These are phyloP conservation scores for Neodiprion fabricii DNA, from an alignment of 1,140 invertebrate genomes.

Conservation along the genomic window DNA sequence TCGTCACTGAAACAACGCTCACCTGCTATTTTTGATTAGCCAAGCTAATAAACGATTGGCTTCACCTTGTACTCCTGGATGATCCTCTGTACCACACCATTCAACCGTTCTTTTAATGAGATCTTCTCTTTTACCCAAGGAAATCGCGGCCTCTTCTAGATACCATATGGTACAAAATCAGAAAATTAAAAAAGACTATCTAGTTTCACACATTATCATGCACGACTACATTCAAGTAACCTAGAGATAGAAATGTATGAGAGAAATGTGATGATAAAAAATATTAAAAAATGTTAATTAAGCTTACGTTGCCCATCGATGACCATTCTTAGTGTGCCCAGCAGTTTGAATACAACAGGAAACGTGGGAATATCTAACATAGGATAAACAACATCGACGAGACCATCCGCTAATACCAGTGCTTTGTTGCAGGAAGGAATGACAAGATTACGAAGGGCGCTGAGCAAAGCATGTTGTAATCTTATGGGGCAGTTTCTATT, in stretches of 20 bases:
- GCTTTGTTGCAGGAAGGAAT: conserved; percentile 82
- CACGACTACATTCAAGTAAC: conserved; percentile 42
- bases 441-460: conserved; percentile 82
- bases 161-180: conserved; percentile 19
- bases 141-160: conserved; percentile 68
- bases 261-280: not conserved
- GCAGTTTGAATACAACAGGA: conserved; percentile 84
- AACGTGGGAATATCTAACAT: conserved; percentile 77
- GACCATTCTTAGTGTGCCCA: conserved; percentile 86
- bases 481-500: conserved; percentile 70
- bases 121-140: conserved; percentile 64
- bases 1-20: conserved; percentile 44
- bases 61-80: conserved; percentile 86
- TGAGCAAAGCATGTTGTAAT: conserved; percentile 83
- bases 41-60: conserved; percentile 82
- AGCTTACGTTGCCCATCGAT: conserved; percentile 77
- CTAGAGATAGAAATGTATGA: conserved; percentile 35
- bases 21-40: conserved; percentile 77
- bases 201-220: conserved; percentile 31
- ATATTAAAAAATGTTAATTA: conserved; percentile 1
- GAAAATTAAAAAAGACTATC: conserved; percentile 20
- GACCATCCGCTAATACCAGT: conserved; percentile 72
- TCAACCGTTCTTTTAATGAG: conserved; percentile 72
- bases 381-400: conserved; percentile 76
- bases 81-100: conserved; percentile 81